Percentiles rank a stretch among this genome's conserved stretches.
Conservation (phyloP, 1,140 invertebrate genomes). For the Drosophila prosaltans region DNA sequence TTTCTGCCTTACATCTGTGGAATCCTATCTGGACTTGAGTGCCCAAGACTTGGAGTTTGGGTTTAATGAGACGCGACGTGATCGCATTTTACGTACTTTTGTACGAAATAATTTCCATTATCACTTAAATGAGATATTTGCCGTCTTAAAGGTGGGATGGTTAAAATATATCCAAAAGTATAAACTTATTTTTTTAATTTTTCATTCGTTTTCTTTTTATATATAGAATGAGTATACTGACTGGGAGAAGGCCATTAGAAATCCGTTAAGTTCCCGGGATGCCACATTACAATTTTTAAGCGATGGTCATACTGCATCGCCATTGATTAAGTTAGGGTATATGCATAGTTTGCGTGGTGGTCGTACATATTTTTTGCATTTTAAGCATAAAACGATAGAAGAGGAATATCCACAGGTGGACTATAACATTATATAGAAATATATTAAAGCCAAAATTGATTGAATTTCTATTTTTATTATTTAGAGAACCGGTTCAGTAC, state of each 20-base stretch:
- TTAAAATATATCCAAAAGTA: too few relatives aligned
- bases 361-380: conserved; percentile 93
- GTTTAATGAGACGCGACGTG: conserved; percentile 92
- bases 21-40: conserved; percentile 90
- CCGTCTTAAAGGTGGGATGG: conserved; percentile 87
- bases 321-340: conserved; percentile 90
- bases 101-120: conserved; percentile 94
- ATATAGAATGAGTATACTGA: conserved; percentile 93
- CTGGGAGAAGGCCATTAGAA: conserved; percentile 92
- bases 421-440: neutral
- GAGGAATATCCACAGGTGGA: conserved; percentile 90
- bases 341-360: conserved; percentile 90
- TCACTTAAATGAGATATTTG: conserved; percentile 95
- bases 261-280: conserved; percentile 90
- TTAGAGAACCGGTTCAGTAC: conserved; percentile 90
- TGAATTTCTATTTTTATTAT: conserved; percentile 8
- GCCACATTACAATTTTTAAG: conserved; percentile 90
- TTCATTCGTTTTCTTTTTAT: neutral
- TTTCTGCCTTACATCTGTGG: conserved; percentile 89
- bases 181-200: neutral
- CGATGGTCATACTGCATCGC: conserved; percentile 93
- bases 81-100: conserved; percentile 93
- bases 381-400: conserved; percentile 90
- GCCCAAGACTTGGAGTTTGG: conserved; percentile 92
- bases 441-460: conserved; percentile 4